phyloP scores from a whole-genome alignment of 2,888 invertebrate species.

The Tetramorium bicarinatum region DNA sequence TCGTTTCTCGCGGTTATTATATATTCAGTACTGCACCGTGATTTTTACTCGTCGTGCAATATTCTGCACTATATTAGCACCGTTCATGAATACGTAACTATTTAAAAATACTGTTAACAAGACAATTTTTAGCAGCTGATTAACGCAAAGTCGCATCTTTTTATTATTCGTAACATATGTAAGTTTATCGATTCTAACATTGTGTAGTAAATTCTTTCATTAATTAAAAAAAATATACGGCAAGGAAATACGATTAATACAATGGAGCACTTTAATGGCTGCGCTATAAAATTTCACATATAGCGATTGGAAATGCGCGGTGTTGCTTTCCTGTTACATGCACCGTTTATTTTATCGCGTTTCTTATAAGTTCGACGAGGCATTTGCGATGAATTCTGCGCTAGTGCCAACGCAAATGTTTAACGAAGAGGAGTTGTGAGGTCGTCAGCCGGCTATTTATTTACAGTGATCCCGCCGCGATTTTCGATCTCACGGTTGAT shows the following conservation, averaged over 20 bases:
- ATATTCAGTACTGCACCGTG: background rate
- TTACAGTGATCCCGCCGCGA: slow-evolving; percentile 62
- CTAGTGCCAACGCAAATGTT: slow-evolving; percentile 60
- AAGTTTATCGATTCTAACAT: background rate
- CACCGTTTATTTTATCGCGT: slow-evolving; percentile 42
- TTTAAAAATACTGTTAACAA: slow-evolving; percentile 19
- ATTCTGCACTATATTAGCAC: slow-evolving; percentile 5
- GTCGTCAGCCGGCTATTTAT: slow-evolving; percentile 62
- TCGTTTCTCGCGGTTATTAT: slow-evolving; percentile 21
- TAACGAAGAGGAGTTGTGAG: slow-evolving; percentile 60
- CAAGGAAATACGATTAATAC: background rate
- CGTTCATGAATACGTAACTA: background rate
- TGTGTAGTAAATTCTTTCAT: background rate
- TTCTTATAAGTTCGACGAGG: slow-evolving; percentile 41
- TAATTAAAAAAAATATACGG: background rate
- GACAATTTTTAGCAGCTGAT: background rate
- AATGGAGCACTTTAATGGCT: background rate
- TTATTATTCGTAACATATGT: background rate
- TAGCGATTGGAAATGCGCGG: background rate
- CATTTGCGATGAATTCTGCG: slow-evolving; percentile 52
- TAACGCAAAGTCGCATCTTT: background rate
- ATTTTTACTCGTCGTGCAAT: slow-evolving; percentile 6
- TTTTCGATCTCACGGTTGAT: slow-evolving; percentile 73
- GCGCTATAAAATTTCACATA: background rate
- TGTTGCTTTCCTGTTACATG: background rate